These are phyloP conservation scores for Blera fallax DNA, from an alignment of 2,888 invertebrate genomes.

Conservation along the genomic window DNA sequence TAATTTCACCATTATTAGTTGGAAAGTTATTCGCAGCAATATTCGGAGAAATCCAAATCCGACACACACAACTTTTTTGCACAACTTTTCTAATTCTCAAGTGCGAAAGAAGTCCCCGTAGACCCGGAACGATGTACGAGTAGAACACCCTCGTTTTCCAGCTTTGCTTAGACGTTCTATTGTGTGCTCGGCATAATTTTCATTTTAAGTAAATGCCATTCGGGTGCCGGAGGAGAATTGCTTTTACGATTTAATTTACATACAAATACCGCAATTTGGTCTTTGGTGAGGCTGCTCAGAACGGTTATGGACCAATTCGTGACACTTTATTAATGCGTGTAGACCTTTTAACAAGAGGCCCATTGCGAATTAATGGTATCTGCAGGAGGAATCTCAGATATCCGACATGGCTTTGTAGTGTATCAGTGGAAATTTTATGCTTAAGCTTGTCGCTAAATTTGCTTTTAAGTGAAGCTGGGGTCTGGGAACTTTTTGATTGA, in stretches of 20 bases:
- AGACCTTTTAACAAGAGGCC: constrained; percentile 56
- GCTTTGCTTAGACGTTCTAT: neutral
- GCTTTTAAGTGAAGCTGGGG: neutral
- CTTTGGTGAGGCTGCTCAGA: constrained; percentile 45
- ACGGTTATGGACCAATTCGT: constrained; percentile 58
- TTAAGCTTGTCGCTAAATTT: constrained; percentile 5
- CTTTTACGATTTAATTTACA: constrained; percentile 58
- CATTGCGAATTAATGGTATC: constrained; percentile 52
- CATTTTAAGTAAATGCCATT: constrained; percentile 40
- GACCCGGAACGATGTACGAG: neutral
- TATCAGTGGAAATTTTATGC: constrained; percentile 18
- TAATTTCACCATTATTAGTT: constrained; percentile 46
- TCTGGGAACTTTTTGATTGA: neutral
- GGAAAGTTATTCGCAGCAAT: constrained; percentile 41
- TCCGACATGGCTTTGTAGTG: constrained; percentile 29
- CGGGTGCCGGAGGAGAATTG: neutral
- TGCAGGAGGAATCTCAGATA: constrained; percentile 44
- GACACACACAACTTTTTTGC: too few species aligned
- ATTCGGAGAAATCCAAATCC: constrained; percentile 22
- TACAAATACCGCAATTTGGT: constrained; percentile 60
- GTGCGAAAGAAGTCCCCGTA: neutral
- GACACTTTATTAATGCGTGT: constrained; percentile 58
- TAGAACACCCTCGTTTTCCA: neutral
- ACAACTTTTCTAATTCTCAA: constrained; percentile 27
- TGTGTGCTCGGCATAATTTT: constrained; percentile 32